Evolutionary conservation across 2,113 vertebrate species (phyloP), one percentile per base, ranked within the genome.

Genomic region (rabbit (Oryctolagus cuniculus)): DNA sequence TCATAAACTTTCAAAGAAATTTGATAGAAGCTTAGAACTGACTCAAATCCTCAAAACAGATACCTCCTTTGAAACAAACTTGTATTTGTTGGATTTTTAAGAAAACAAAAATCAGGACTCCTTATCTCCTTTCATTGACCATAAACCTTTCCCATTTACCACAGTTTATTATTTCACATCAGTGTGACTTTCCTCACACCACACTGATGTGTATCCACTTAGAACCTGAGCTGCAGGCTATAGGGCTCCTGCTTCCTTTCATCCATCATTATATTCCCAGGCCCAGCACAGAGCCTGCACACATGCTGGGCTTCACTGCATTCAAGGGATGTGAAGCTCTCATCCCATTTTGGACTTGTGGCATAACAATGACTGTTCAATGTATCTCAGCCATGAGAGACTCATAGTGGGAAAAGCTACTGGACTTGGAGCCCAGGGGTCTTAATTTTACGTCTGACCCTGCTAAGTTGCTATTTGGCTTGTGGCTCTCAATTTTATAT

Each of bases 351-450:
- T 61, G 36, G 8, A 22, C 4, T 69, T 4, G 24, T 91, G 53
- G 72, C 2, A 93, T n/a, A 83, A 75, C 9, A 80, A 51, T 51
- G 10, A 4, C 3, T 67, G 77, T 49, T 75, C 64, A 92, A 8
- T 29, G 36, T 16, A n/a, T 38, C 13, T 91, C 24, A 74, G 12
- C 25, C 53, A 72, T 77, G 49, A 51, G 12, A 75, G 36, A 69
- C 29, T n/a, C 22, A 44, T 2, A 27, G 31, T n/a, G 4, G 10
- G 44, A 81, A 93, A 16, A 79, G 3, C 2, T 63, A 38, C 17
- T 70, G 29, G 29, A 51, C 5, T 25, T 5, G 75, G 16, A 38
- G 1, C 2, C 1, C 24, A 38, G 61, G 11, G 16, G 0, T 13
- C 29, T 67, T 24, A 19, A 73, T 67, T 77, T 67, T 89, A 63